Base-by-base conservation (phyloP, 2,797 vertebrate species). In the Leucoraja ocellata region DNA sequence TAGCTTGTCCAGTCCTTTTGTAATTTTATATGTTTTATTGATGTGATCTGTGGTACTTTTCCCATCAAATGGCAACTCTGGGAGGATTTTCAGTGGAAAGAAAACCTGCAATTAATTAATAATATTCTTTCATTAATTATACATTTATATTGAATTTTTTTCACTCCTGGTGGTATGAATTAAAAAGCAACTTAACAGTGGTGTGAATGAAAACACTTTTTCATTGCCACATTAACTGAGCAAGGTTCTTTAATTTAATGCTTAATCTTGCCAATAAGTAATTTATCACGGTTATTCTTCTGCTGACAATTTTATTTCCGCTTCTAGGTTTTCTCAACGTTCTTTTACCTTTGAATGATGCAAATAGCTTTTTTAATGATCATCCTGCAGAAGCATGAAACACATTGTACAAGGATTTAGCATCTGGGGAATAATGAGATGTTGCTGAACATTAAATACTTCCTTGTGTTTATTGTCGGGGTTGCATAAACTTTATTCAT, bases 401-500 rank as follows among this genome's bases (percentile, higher is more conserved):
- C 16, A 36, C 32, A 68, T 71, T 90, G 18, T 68, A 18, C 63
- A 90, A 21, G 32, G 71, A 71, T 16, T 90, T 90, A 39, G 18
- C 86, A 36, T 39, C 86, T 90, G n/a, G 86, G 86, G 63, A 71
- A 71, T 65, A 90, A 71, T 39, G n/a, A 39, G 2, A 90, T 90
- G n/a, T 71, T 63, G 25, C 28, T n/a, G n/a, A n/a, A 9, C 58
- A 63, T 88, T 5, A 65, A 63, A 65, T 88, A 65, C 32, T 88
- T 65, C 61, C 84, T 13, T 63, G 61, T 39, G 58, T 32, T 88
- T n/a, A 88, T 88, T 58, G 25, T 11, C n/a, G 3, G 63, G 28
- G 11, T 13, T 65, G 61, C 84, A 63, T n/a, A 65, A 54, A 54
- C 46, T 54, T 5, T 54, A 5, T 54, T 54, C 4, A 54, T 54